Conservation (phyloP, 2,888 invertebrate genomes). For the Galerucella nymphaeae region DNA sequence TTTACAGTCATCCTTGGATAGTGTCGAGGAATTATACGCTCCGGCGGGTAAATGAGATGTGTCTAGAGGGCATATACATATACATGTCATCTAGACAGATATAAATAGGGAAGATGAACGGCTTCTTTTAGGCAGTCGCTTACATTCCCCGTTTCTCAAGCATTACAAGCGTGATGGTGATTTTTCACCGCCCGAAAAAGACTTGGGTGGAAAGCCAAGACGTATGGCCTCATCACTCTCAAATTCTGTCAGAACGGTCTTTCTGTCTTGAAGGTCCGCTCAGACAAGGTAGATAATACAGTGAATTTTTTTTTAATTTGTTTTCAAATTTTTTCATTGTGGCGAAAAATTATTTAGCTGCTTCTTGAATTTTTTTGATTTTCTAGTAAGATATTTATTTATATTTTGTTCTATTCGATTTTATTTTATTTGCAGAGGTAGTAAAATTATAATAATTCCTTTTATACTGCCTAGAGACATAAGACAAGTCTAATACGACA, state of each 20-base stretch:
- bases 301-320: no score
- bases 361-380: no score
- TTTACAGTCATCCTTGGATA: conserved; percentile 64
- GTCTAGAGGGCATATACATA: conserved; percentile 63
- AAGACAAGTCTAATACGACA: conserved; percentile 1
- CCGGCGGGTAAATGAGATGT: conserved; percentile 54
- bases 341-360: no score
- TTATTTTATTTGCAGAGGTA: background rate
- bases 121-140: conserved; percentile 49
- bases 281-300: background rate
- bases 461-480: background rate
- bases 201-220: conserved; percentile 54
- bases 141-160: conserved; percentile 43
- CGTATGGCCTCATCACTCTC: conserved; percentile 65
- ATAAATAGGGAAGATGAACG: conserved; percentile 64
- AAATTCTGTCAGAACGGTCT: conserved; percentile 62
- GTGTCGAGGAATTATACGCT: conserved; percentile 68
- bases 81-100: conserved; percentile 63
- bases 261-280: conserved; percentile 59
- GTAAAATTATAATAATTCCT: conserved; percentile 12
- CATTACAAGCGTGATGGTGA: conserved; percentile 59
- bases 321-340: no score
- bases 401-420: background rate
- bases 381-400: background rate
- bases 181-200: conserved; percentile 61